A percentile compares a stretch with the other conserved stretches of the same genome.
These are phyloP conservation scores for Poeciliopsis gracilis DNA, from an alignment of 2,797 vertebrate genomes.

Conservation along the genomic window DNA sequence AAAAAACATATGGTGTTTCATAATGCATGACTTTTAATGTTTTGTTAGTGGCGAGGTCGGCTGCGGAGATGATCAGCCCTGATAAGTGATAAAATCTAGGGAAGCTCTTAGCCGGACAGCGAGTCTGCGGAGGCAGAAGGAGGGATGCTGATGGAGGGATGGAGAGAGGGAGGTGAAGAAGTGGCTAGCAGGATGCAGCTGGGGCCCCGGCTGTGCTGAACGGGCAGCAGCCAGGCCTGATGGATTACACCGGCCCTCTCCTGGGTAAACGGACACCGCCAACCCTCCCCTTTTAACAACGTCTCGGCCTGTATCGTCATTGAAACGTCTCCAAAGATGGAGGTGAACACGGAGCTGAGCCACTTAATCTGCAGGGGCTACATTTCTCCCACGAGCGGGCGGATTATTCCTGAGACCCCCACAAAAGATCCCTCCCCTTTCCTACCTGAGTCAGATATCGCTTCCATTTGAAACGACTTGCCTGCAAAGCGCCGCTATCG, in stretches of 20 bases:
- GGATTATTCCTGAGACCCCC: slow-evolving; percentile 56
- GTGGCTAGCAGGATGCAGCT: slow-evolving; percentile 65
- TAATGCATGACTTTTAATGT: slow-evolving; percentile 37
- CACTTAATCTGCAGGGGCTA: slow-evolving; percentile 78
- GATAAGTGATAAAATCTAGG: slow-evolving; percentile 39
- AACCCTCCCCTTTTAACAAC: slow-evolving; percentile 72
- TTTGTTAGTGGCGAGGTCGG: slow-evolving; percentile 22
- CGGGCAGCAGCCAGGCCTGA: slow-evolving; percentile 75
- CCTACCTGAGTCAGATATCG: slow-evolving; percentile 71
- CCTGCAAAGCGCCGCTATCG: slow-evolving; percentile 63
- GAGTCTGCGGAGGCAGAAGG: slow-evolving; percentile 32
- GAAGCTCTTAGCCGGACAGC: slow-evolving; percentile 42
- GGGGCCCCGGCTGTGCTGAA: slow-evolving; percentile 67
- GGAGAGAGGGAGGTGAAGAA: slow-evolving; percentile 39
- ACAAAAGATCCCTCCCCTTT: slow-evolving; percentile 56
- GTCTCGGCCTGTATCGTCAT: slow-evolving; percentile 80
- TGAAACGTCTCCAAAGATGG: slow-evolving; percentile 82
- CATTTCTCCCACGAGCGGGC: slow-evolving; percentile 66
- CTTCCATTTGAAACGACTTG: slow-evolving; percentile 65
- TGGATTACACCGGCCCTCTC: slow-evolving; percentile 79
- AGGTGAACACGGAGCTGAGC: slow-evolving; percentile 76
- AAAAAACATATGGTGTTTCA: slow-evolving; percentile 17
- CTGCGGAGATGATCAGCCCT: slow-evolving; percentile 33
- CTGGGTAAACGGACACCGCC: slow-evolving; percentile 79
- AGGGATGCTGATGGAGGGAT: slow-evolving; percentile 43